Base-by-base conservation (phyloP, 2,888 invertebrate genomes). In the Meiosimyza decipiens region DNA sequence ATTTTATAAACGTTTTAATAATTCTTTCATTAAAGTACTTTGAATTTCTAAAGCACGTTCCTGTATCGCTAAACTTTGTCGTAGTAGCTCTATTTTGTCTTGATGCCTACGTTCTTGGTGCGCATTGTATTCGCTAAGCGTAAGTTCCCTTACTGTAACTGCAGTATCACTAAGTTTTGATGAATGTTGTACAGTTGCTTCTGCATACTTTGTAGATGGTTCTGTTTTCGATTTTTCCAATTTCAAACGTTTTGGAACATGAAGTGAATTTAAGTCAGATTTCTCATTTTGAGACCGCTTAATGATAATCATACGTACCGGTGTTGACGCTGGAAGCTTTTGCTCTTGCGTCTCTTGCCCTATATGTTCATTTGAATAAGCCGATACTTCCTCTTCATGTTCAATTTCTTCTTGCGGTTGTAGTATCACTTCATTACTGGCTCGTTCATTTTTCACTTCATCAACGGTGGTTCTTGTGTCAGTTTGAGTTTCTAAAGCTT, bases 101-200 rank as follows among this genome's bases (percentile, higher is more conserved):
- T 75, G 75, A 67, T 79, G 79, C 55, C 79, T 74, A 15, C 73
- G 71, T 67, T 79, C 78, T 47, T 78, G 79, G 15, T 77, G 75
- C 11, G 64, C 69, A 72, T 79, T 79, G 47, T 76, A 78, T 11
- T 71, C 66, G 5, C 69, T 67, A 12, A 79, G 65, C 6, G 74
- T 66, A 64, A 78, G 73, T 13, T 74, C 71, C 11, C 9, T 55
- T 40, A 9, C 1, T 40, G 40, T 5, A 40, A n/a, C 33, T 16
- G 40, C 33, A 13, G 50, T 40, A 15, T 13, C 15, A 49, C 22
- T 49, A 28, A 28, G 4, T 28, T 28, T 28, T 28, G 28, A 3
- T 60, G 47, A 68, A 1, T 66, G 33, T 40, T 13, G 40, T 28
- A 28, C 28, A 28, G 28, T 28, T 2, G 28, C 7, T 16, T 33